Conservation (phyloP, 2,888 invertebrate species). For the Apomyelois bistriatella region DNA sequence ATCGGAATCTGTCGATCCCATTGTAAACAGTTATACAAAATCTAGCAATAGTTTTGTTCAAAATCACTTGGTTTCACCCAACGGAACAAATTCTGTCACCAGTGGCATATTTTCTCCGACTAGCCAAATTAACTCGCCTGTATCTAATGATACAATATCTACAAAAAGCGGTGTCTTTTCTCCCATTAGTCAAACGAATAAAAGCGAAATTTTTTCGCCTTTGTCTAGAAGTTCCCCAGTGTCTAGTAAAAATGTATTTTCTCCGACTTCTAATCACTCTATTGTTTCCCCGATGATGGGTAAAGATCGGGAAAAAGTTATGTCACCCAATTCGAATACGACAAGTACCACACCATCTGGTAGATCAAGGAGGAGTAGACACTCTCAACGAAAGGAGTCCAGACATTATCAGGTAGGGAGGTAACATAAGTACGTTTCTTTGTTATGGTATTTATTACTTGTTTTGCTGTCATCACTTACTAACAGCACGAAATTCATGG, state of each 20-base stretch:
- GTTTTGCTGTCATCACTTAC: conserved; percentile 45
- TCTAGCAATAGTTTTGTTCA: conserved; percentile 60
- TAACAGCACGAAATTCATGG: conserved; percentile 45
- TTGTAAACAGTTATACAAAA: conserved; percentile 63
- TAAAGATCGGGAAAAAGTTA: conserved; percentile 63
- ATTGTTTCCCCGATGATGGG: conserved; percentile 63
- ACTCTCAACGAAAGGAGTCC: conserved; percentile 82
- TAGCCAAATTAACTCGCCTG: conserved; percentile 76
- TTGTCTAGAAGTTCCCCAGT: conserved; percentile 70
- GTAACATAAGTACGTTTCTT: conserved; percentile 23
- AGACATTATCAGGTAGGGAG: conserved; percentile 84
- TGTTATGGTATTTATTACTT: conserved; percentile 23
- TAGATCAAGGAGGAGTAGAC: conserved; percentile 78
- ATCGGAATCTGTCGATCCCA: conserved; percentile 60
- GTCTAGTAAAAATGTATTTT: conserved; percentile 69
- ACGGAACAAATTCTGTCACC: conserved; percentile 73
- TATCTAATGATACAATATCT: conserved; percentile 75
- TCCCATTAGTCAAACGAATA: conserved; percentile 73
- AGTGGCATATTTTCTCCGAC: conserved; percentile 77
- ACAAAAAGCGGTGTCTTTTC: conserved; percentile 76
- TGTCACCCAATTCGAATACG: conserved; percentile 71
- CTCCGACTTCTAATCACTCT: conserved; percentile 71
- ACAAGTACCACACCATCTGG: conserved; percentile 78
- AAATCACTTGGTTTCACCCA: conserved; percentile 71
- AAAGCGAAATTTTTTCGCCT: conserved; percentile 73